phyloP scores from a whole-genome alignment of 2,797 vertebrate species.

The Girardinus metallicus region DNA sequence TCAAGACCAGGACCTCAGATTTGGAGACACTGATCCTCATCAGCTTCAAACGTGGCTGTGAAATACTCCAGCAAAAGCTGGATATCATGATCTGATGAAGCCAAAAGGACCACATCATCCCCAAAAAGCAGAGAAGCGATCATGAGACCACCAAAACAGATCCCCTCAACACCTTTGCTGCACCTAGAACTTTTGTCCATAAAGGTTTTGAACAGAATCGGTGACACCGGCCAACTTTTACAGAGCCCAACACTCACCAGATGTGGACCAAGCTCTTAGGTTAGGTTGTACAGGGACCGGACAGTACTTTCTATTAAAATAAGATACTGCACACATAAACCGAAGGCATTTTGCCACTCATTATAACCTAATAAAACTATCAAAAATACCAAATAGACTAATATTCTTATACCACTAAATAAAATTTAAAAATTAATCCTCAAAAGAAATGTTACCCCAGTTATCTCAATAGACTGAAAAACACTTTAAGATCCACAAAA shows the following conservation, averaged over 20 bases:
- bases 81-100: neutral
- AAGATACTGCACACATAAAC: slow-evolving; percentile 1
- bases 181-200: neutral
- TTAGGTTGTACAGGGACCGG: too few relatives aligned
- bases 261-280: too few relatives aligned
- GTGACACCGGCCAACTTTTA: too few relatives aligned
- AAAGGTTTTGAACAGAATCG: neutral
- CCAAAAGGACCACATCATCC: neutral
- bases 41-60: neutral
- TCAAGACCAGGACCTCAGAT: neutral
- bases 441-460: neutral
- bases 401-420: neutral
- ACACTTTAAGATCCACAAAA: neutral
- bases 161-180: neutral
- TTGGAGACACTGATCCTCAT: neutral
- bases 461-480: neutral
- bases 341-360: neutral
- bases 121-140: neutral
- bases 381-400: neutral
- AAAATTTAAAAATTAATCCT: neutral
- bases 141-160: neutral
- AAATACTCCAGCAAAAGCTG: neutral
- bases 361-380: neutral
- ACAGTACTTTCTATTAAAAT: neutral
- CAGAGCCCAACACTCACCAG: too few relatives aligned